A percentile compares a stretch with the other conserved stretches of the same genome.
These are phyloP conservation scores for Ophioderma brevispina DNA, from an alignment of 35 echinoderm and acorn worm genomes.

Conservation along the genomic window DNA sequence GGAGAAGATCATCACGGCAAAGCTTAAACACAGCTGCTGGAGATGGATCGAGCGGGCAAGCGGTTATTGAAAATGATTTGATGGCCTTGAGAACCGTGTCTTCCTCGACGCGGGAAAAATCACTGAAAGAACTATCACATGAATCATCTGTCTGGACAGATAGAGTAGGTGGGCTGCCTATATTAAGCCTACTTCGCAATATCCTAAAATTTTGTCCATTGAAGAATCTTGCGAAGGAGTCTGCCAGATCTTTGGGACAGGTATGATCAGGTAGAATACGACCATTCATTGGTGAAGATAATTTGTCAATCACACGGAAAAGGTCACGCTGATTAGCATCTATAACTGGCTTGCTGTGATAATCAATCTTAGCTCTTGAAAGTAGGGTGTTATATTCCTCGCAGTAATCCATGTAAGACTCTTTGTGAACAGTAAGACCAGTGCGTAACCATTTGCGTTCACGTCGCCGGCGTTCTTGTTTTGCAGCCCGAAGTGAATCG, in stretches of 20 bases:
- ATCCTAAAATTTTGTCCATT: not conserved
- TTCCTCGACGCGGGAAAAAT: not conserved
- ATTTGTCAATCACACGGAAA: conserved; percentile 39
- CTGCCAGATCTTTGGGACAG: conserved; percentile 35
- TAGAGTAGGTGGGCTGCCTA: not conserved
- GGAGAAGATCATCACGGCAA: not conserved
- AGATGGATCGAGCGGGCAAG: not conserved
- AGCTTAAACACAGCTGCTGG: not conserved
- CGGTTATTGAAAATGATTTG: not conserved
- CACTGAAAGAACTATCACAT: conserved; percentile 22
- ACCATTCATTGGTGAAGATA: not conserved
- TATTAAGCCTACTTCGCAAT: not conserved
- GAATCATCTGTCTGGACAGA: not conserved
- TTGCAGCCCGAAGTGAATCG: not conserved
- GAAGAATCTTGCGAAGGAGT: conserved; percentile 32
- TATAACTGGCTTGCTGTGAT: conserved; percentile 11
- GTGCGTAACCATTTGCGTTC: conserved; percentile 42
- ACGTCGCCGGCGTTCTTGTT: conserved; percentile 29
- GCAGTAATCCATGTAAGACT: conserved; percentile 12
- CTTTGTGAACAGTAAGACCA: conserved; percentile 38
- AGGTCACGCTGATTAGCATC: not conserved
- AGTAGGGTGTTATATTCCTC: conserved; percentile 18
- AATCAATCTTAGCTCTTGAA: conserved; percentile 35
- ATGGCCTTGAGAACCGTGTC: not conserved
- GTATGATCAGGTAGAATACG: conserved; percentile 13